Evolutionary conservation across 2,113 vertebrate species (phyloP).

Genomic region (Tachysurus fulvidraco): DNA sequence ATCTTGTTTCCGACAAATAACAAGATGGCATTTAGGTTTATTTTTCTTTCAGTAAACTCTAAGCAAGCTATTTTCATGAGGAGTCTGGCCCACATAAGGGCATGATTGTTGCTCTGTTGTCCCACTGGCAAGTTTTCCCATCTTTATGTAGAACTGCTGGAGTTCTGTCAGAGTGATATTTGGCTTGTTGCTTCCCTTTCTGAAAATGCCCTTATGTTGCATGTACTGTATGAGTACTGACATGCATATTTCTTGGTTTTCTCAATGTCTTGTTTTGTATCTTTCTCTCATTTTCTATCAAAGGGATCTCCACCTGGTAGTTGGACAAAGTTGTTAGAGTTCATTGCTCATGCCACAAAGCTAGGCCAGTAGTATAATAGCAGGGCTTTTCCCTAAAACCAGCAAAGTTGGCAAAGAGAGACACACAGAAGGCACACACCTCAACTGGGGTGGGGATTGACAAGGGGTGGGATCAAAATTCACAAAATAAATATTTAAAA

Average conservation of each 20-base stretch:
- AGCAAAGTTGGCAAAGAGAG: background rate
- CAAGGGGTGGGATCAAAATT: background rate
- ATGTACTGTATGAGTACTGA: background rate
- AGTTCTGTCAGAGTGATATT: background rate
- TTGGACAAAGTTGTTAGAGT: background rate
- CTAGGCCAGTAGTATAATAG: background rate
- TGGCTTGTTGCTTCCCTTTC: background rate
- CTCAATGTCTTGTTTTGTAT: background rate
- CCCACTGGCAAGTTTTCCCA: background rate
- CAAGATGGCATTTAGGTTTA: background rate
- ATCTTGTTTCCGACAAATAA: background rate
- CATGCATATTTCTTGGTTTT: background rate
- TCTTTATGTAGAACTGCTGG: background rate
- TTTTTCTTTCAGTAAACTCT: background rate
- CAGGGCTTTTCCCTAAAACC: background rate
- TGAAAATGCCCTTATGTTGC: background rate
- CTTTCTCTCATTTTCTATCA: background rate
- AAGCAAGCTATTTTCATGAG: background rate
- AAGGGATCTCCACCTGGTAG: background rate
- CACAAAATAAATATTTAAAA: too few species aligned
- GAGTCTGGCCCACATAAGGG: background rate
- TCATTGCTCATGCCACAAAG: background rate
- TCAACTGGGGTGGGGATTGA: too few species aligned
- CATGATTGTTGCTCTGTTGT: constrained; percentile 15
- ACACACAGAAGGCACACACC: background rate